Conservation (phyloP, 1,140 invertebrate species). For the Trachymyrmex septentrionalis region DNA sequence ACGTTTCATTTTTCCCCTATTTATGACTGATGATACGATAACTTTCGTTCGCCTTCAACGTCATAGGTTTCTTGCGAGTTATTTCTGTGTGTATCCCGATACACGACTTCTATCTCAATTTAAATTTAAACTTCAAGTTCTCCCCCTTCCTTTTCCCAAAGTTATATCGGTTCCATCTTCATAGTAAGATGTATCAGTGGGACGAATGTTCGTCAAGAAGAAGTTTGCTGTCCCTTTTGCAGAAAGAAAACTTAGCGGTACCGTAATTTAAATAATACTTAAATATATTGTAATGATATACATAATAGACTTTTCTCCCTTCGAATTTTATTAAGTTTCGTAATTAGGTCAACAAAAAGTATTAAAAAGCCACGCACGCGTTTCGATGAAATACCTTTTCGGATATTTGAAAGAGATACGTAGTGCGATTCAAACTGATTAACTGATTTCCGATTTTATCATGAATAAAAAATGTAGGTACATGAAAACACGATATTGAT, state of each 20-base stretch:
- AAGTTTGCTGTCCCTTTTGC: background rate
- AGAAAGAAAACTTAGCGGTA: background rate
- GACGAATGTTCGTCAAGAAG: constrained; percentile 8
- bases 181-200: constrained; percentile 38
- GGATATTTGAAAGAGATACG: constrained; percentile 5
- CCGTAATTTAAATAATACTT: constrained; percentile 44
- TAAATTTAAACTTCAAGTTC: constrained; percentile 53
- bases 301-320: background rate
- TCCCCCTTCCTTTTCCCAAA: background rate
- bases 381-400: constrained; percentile 4
- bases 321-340: constrained; percentile 14
- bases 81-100: constrained; percentile 62
- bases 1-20: constrained; percentile 6
- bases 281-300: background rate
- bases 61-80: constrained; percentile 61
- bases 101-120: constrained; percentile 62
- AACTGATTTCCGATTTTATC: background rate
- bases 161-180: constrained; percentile 39
- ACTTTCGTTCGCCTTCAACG: constrained; percentile 42
- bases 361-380: constrained; percentile 4
- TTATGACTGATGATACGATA: constrained; percentile 62
- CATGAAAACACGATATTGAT: background rate
- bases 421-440: background rate
- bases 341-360: constrained; percentile 15
- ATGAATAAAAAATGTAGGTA: background rate